These are phyloP conservation scores for Rhinichthys osculus DNA, from an alignment of 2,797 vertebrate genomes.

Conservation along the genomic window DNA sequence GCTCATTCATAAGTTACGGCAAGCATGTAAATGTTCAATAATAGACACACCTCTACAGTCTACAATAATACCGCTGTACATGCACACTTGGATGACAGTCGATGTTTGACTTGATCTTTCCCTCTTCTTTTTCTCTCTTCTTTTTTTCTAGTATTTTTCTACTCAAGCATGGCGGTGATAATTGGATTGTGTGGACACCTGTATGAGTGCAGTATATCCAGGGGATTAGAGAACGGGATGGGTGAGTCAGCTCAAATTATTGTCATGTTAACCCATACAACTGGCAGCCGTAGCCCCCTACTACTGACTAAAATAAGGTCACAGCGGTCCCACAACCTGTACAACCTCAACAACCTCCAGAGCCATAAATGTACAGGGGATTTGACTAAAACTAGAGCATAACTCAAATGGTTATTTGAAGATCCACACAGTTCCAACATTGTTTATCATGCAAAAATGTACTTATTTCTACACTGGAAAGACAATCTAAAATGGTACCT, in stretches of 20 bases:
- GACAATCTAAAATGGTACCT: too few relatives aligned
- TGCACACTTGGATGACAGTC: slow-evolving; percentile 32
- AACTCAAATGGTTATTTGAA: slow-evolving; percentile 2
- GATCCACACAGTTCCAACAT: background rate
- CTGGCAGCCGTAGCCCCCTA: slow-evolving; percentile 32
- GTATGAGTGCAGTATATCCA: slow-evolving; percentile 72
- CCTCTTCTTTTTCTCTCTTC: slow-evolving; percentile 40
- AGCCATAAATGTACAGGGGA: background rate
- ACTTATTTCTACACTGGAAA: background rate
- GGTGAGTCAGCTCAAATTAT: slow-evolving; percentile 74
- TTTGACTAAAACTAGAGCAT: background rate
- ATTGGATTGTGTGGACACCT: slow-evolving; percentile 74
- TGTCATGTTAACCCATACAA: slow-evolving; percentile 56
- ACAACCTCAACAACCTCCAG: background rate
- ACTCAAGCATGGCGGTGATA: slow-evolving; percentile 61
- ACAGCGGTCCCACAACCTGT: background rate
- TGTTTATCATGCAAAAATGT: background rate
- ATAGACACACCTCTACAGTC: slow-evolving; percentile 15
- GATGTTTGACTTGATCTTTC: slow-evolving; percentile 37
- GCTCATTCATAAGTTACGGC: slow-evolving; percentile 38
- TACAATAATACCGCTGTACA: slow-evolving; percentile 20
- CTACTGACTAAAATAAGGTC: slow-evolving; percentile 13
- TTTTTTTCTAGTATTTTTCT: slow-evolving; percentile 40
- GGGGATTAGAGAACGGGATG: slow-evolving; percentile 73
- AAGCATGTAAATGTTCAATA: slow-evolving; percentile 17